These are phyloP conservation scores for Syngnathus floridae DNA, from an alignment of 2,113 vertebrate genomes.

Conservation along the genomic window DNA sequence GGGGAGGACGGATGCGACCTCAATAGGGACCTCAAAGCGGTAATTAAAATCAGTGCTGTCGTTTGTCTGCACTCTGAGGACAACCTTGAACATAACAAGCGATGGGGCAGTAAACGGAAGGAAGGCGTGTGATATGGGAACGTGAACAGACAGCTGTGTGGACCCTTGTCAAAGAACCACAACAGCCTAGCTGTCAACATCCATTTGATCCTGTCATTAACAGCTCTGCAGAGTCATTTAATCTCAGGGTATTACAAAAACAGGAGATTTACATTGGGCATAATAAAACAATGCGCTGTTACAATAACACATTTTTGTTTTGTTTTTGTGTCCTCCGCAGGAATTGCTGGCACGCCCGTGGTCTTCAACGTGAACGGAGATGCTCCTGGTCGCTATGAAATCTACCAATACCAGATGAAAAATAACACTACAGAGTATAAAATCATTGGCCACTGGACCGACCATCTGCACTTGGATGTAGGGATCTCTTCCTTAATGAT, in stretches of 20 bases:
- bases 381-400: slow-evolving; percentile 88
- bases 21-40: slow-evolving; percentile 37
- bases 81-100: slow-evolving; percentile 47
- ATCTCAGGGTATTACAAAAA: slow-evolving; percentile 11
- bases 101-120: slow-evolving; percentile 54
- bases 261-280: background rate
- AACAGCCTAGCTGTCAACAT: slow-evolving; percentile 54
- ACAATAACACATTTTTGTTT: background rate
- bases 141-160: slow-evolving; percentile 52
- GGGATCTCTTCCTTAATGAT: slow-evolving; percentile 25
- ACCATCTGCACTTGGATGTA: slow-evolving; percentile 85
- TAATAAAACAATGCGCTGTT: background rate
- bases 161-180: slow-evolving; percentile 43
- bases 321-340: slow-evolving; percentile 58
- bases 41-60: slow-evolving; percentile 54
- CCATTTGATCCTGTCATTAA: slow-evolving; percentile 41
- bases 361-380: slow-evolving; percentile 92
- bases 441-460: slow-evolving; percentile 88
- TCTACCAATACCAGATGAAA: slow-evolving; percentile 91
- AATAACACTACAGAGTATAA: slow-evolving; percentile 83
- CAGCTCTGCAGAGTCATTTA: slow-evolving; percentile 26
- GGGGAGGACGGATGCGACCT: slow-evolving; percentile 15
- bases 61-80: slow-evolving; percentile 41
- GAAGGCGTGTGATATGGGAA: slow-evolving; percentile 54
- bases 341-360: slow-evolving; percentile 87